These are phyloP conservation scores for Watsonalla cultraria DNA, from an alignment of 2,888 invertebrate species.

Conservation along the genomic window DNA sequence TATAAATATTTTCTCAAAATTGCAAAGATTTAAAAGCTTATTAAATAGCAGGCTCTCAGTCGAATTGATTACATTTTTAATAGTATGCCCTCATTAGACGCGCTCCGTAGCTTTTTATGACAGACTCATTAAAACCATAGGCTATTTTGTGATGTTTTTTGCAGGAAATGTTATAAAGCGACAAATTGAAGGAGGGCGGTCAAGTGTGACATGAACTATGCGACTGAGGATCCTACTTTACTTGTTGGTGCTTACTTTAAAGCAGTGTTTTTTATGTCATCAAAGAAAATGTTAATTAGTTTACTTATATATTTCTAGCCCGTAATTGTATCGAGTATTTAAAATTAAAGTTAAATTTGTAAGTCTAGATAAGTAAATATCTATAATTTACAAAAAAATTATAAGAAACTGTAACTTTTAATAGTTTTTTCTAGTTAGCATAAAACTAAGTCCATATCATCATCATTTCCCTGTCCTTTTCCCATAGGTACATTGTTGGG, in stretches of 20 bases:
- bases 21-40: constrained; percentile 2
- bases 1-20: too few relatives aligned
- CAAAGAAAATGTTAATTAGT: too few relatives aligned
- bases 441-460: too few relatives aligned
- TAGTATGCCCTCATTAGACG: constrained; percentile 50
- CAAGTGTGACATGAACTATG: constrained; percentile 14
- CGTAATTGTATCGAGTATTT: too few relatives aligned
- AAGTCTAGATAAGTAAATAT: too few relatives aligned
- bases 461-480: too few relatives aligned
- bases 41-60: constrained; percentile 14
- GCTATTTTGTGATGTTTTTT: constrained; percentile 35
- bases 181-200: constrained; percentile 43
- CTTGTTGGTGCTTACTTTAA: neutral
- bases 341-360: too few relatives aligned
- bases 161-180: constrained; percentile 40
- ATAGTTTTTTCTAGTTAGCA: too few relatives aligned
- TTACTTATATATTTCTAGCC: too few relatives aligned
- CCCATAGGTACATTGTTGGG: too few relatives aligned
- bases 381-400: too few relatives aligned
- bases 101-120: constrained; percentile 52
- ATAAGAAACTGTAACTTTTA: too few relatives aligned
- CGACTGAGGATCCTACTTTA: neutral
- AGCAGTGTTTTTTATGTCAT: neutral
- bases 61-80: constrained; percentile 45
- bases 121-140: constrained; percentile 44